Evolutionary conservation across 2,888 invertebrate genomes (phyloP), one percentile per base, ranked within the genome.

Genomic region (Germaria angustata): DNA sequence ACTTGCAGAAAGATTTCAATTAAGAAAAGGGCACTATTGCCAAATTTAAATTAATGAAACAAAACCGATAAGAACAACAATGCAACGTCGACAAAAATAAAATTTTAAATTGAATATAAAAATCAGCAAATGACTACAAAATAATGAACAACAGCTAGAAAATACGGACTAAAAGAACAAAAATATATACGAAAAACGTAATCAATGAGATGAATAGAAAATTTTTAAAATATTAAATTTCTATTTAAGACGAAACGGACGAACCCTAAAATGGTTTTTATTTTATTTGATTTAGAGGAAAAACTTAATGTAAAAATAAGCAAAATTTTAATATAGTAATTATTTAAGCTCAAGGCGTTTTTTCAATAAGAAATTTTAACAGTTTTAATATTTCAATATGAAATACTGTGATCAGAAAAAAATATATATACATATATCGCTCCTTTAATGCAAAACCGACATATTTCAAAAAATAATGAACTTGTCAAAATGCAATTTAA

Each of bases 111-210:
- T 73, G 53, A 44, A 75, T 61, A 66, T 32, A 75, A 72, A 66
- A 61, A 65, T 83, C 83, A 76, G 81, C 77, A 84, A 84, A 77
- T 84, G 61, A 75, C 84, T 84, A 73, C 84, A 84, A n/a, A n/a
- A 84, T 77, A 73, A 46, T 84, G 81, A 80, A 80, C 81, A 84
- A 84, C 84, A 84, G 84, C 84, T 84, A 84, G 84, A 84, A 84
- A 84, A 76, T 57, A 59, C 61, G 15, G 36, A 61, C 5, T 8
- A n/a, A 24, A 57, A 57, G 28, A 36, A 49, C 7, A 57, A 57
- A 17, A 15, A 28, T 28, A n/a, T n/a, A 28, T 28, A 28, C 28
- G 28, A 28, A 49, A 57, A 79, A 66, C 82, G 79, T 82, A 79
- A 82, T 76, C 59, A 79, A 66, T 44, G 17, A 51, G 59, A 71